Percentiles rank a stretch among this genome's conserved stretches.
phyloP scores from a whole-genome alignment of 2,888 invertebrate genomes.

The Athripsodes cinereus region DNA sequence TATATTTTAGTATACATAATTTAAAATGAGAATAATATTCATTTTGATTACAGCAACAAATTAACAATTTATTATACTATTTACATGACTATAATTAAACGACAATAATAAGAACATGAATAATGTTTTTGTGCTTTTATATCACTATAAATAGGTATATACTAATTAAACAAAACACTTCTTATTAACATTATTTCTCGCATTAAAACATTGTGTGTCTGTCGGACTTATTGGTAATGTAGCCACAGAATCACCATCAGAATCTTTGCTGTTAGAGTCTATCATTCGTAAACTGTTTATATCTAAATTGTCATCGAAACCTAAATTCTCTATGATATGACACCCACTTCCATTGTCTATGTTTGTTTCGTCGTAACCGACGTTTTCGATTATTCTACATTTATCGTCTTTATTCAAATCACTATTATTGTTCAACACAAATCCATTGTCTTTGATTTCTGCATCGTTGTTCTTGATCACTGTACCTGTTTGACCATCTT shows the following conservation, averaged over 20 bases:
- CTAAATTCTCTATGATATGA: slow-evolving; percentile 48
- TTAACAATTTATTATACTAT: no score
- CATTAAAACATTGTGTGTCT: slow-evolving; percentile 5
- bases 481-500: slow-evolving; percentile 2
- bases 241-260: slow-evolving; percentile 22
- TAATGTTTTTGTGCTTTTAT: no score
- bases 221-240: slow-evolving; percentile 18
- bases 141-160: no score
- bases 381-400: slow-evolving; percentile 43
- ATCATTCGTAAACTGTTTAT: slow-evolving; percentile 34
- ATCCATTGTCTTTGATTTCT: not conserved
- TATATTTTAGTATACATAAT: no score
- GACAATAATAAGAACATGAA: no score
- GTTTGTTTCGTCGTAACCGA: slow-evolving; percentile 40
- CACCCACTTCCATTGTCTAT: slow-evolving; percentile 40
- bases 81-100: no score
- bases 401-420: slow-evolving; percentile 38
- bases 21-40: no score
- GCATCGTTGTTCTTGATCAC: slow-evolving; percentile 1
- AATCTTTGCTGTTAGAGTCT: slow-evolving; percentile 28
- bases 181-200: slow-evolving; percentile 2
- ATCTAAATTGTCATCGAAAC: slow-evolving; percentile 39
- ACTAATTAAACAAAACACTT: slow-evolving; percentile 7
- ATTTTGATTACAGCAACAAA: no score
- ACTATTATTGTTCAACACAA: slow-evolving; percentile 23